Evolutionary conservation across 2,888 invertebrate genomes (phyloP).

Genomic region (Lysandra coridon): DNA sequence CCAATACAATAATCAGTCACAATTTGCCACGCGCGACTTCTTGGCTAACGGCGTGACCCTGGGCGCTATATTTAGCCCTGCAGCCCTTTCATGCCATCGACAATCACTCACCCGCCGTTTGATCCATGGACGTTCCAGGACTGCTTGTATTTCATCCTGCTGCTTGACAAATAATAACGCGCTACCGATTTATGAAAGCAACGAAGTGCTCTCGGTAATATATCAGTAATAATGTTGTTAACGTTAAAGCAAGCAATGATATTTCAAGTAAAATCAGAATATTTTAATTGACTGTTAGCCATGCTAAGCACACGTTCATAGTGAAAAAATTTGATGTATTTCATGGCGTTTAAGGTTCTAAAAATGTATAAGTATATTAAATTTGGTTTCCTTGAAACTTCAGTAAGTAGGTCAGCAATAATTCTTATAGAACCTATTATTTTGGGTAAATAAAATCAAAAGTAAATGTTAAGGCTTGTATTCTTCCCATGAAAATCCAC

Average conservation of each 20-base stretch:
- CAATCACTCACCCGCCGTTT: slow-evolving; percentile 64
- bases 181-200: neutral
- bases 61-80: slow-evolving; percentile 65
- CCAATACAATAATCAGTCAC: slow-evolving; percentile 66
- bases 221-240: neutral
- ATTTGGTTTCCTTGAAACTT: neutral
- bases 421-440: neutral
- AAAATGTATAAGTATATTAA: neutral
- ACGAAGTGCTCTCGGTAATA: neutral
- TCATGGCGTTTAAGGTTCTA: neutral
- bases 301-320: neutral
- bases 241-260: neutral
- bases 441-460: neutral
- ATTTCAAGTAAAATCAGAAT: neutral
- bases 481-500: neutral
- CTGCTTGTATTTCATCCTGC: slow-evolving; percentile 32
- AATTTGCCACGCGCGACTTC: slow-evolving; percentile 67
- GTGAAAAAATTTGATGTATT: neutral
- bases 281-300: neutral
- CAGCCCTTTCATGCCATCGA: slow-evolving; percentile 55
- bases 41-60: slow-evolving; percentile 69
- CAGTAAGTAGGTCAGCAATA: neutral
- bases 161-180: slow-evolving; percentile 5
- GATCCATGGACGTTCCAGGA: slow-evolving; percentile 37
- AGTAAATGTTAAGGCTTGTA: neutral